A percentile compares a stretch with the other conserved stretches of the same genome.
phyloP scores from a whole-genome alignment of 2,888 invertebrate genomes.

The Volucella inflata region DNA sequence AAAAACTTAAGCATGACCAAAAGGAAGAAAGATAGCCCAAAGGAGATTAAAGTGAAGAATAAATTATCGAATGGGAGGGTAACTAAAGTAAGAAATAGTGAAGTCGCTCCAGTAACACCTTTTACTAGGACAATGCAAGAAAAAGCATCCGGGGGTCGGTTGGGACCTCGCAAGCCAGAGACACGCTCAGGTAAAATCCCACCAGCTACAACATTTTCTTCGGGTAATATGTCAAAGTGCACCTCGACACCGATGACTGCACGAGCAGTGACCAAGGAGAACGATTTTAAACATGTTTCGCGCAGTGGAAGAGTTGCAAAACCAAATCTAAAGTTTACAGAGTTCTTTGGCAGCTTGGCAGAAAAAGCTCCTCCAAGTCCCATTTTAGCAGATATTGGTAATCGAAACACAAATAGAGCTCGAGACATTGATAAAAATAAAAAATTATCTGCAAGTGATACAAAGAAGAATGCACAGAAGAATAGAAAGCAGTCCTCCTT shows the following conservation, averaged over 20 bases:
- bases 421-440: not conserved
- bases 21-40: slow-evolving; percentile 16
- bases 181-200: not conserved
- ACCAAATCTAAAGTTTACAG: not conserved
- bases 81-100: slow-evolving; percentile 11
- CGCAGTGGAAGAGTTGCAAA: too few species aligned
- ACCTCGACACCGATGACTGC: slow-evolving; percentile 40
- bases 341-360: not conserved
- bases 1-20: slow-evolving; percentile 36
- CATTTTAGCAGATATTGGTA: not conserved
- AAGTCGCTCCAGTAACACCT: not conserved
- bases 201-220: not conserved
- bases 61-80: slow-evolving; percentile 22
- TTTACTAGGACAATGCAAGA: not conserved
- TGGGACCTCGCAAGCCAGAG: not conserved
- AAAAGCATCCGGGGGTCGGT: not conserved
- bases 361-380: not conserved
- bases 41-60: not conserved
- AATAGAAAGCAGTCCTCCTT: not conserved
- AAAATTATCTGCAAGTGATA: not conserved
- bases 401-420: not conserved
- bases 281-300: not conserved
- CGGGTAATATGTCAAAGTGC: not conserved
- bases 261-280: not conserved
- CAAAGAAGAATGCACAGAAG: not conserved